Conservation (phyloP, 2,888 invertebrate species). For the Drosophila mulleri region DNA sequence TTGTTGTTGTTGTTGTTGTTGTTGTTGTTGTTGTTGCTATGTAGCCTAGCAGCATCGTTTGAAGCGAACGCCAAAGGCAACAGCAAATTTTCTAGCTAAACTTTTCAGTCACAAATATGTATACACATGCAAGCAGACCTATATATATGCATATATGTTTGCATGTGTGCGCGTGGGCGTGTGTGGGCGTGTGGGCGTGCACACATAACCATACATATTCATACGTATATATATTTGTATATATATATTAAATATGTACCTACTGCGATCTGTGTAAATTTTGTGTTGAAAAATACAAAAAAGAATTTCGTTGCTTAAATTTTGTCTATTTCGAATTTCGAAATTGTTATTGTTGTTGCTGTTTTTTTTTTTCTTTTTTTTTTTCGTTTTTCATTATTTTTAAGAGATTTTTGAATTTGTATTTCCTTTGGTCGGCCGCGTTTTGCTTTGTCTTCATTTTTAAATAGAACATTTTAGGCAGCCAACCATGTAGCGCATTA, state of each 20-base stretch:
- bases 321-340: conserved; percentile 45
- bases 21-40: conserved; percentile 7
- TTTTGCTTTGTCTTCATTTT: conserved; percentile 48
- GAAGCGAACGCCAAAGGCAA: conserved; percentile 33
- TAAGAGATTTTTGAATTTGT: conserved; percentile 39
- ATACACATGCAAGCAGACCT: not conserved
- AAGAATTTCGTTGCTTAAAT: conserved; percentile 38
- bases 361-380: too few relatives aligned
- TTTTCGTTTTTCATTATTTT: conserved; percentile 6
- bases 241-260: conserved; percentile 24
- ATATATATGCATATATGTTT: not conserved
- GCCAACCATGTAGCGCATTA: conserved; percentile 44
- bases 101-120: conserved; percentile 36
- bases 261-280: conserved; percentile 43
- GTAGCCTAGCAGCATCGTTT: conserved; percentile 28
- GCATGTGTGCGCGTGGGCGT: conserved; percentile 4
- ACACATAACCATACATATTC: conserved; percentile 19
- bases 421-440: conserved; percentile 40
- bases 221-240: conserved; percentile 22
- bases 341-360: conserved; percentile 34
- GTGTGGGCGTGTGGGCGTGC: conserved; percentile 20
- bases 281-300: conserved; percentile 56
- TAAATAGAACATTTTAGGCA: conserved; percentile 51
- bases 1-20: conserved; percentile 7
- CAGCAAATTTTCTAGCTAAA: conserved; percentile 24